Evolutionary conservation across 2,113 vertebrate species (phyloP), one percentile per base, ranked within the genome.

Genomic region (Seriola quinqueradiata): DNA sequence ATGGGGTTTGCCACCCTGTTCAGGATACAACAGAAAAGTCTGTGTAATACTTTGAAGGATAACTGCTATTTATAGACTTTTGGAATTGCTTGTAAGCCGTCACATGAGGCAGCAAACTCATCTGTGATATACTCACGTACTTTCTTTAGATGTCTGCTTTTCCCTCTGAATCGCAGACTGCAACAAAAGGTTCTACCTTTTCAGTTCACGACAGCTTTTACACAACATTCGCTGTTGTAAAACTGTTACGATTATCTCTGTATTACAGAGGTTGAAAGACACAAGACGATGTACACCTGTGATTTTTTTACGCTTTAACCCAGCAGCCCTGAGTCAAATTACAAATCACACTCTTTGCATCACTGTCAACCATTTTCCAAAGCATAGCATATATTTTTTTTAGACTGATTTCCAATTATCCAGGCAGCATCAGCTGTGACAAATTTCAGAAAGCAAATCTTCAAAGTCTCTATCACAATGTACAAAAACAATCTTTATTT

Each of bases 1-100:
- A 73, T 40, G 69, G 52, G 59, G 79, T 59, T 75, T 40, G 19
- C 28, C 50, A 55, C 32, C 55, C 44, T 50, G 50, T 89, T 83
- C 25, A 78, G 11, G 36, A 57, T 42, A 54, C 66, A 69, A 75
- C 73, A 82, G 40, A 46, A 40, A 48, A 66, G 48, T 60, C 36
- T 38, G 21, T 60, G 63, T 76, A 70, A 70, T 63, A 63, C 78
- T 69, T 71, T 23, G 58, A 54, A 73, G 40, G 54, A 82, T 74
- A 55, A 58, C 28, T 34, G 13, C 17, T 73, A 70, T 81, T 38
- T 79, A 54, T 73, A 63, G 58, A 52, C 38, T 40, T 40, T 0
- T 50, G 70, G 12, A 57, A 32, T 64, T 77, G 63, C n/a, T 59
- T 44, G 34, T 10, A 46, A 44, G 46, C 59, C 28, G 36, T 77